Conservation (phyloP, 2,888 invertebrate species). For the Pardosa pseudoannulata region DNA sequence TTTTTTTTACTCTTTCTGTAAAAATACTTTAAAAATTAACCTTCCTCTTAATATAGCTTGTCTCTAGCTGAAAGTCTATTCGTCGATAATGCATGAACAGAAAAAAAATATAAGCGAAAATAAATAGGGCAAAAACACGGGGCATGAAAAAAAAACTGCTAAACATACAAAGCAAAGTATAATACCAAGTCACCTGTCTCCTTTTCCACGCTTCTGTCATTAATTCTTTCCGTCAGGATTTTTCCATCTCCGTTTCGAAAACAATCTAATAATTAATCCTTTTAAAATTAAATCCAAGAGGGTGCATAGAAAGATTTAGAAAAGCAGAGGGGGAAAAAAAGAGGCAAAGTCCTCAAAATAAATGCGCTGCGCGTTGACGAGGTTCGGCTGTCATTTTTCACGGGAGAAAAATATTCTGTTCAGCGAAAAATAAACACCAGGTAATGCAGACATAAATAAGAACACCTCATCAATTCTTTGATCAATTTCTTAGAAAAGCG, state of each 20-base stretch:
- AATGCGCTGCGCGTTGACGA: conserved; percentile 16
- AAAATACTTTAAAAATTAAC: no score
- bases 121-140: no score
- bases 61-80: no score
- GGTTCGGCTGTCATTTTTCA: conserved; percentile 62
- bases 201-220: conserved; percentile 54
- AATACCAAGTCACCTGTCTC: conserved; percentile 49
- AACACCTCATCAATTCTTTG: conserved; percentile 64
- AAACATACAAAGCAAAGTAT: neutral
- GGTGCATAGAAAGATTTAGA: neutral
- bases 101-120: no score
- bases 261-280: conserved; percentile 67
- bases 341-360: conserved; percentile 10
- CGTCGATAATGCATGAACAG: no score
- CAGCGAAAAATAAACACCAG: conserved; percentile 48
- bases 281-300: conserved; percentile 48
- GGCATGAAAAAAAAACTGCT: neutral
- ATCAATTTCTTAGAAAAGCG: conserved; percentile 59
- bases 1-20: no score
- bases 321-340: neutral
- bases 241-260: conserved; percentile 31
- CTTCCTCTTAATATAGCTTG: no score
- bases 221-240: conserved; percentile 49
- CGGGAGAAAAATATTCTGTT: conserved; percentile 27
- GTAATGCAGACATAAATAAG: conserved; percentile 33